Percentiles rank a stretch among this genome's conserved stretches.
phyloP scores from a whole-genome alignment of 2,113 vertebrate species.

The Brevimyrus niger region DNA sequence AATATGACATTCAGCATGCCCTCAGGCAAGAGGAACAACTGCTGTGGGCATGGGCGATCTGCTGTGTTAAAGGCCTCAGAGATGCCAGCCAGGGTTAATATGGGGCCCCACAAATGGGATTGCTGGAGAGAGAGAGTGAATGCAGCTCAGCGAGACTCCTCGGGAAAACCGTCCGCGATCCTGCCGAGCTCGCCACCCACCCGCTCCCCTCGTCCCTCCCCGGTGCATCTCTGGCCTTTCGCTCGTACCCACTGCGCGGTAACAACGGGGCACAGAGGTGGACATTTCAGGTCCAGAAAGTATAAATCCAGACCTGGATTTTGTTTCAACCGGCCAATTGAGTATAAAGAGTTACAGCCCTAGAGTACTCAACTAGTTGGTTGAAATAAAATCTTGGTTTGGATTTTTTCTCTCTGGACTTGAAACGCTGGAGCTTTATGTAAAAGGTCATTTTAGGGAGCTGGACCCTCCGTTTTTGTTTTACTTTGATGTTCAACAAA shows the following conservation, averaged over 20 bases:
- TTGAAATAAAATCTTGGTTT: too few relatives aligned
- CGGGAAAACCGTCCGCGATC: neutral
- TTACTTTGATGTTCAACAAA: neutral
- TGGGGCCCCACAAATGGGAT: neutral
- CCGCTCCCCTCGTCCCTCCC: neutral
- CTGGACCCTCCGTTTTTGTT: neutral
- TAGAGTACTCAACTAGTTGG: too few relatives aligned
- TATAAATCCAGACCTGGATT: too few relatives aligned
- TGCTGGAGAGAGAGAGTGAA: neutral
- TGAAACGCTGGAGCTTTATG: neutral
- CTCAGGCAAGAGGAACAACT: slow-evolving; percentile 17
- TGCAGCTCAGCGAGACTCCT: neutral
- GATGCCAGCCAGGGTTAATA: neutral
- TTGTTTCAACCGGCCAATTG: too few relatives aligned
- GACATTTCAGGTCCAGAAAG: too few relatives aligned
- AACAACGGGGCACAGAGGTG: neutral
- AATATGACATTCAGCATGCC: slow-evolving; percentile 31
- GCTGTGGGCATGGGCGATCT: slow-evolving; percentile 18
- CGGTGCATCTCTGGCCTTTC: neutral
- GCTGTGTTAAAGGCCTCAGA: neutral
- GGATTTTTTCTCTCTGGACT: too few relatives aligned
- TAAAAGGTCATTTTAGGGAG: neutral
- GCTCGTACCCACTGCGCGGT: neutral
- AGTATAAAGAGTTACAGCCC: too few relatives aligned
- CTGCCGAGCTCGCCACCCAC: neutral